Conservation (phyloP, 2,888 invertebrate genomes). For the Acrobasis repandana region DNA sequence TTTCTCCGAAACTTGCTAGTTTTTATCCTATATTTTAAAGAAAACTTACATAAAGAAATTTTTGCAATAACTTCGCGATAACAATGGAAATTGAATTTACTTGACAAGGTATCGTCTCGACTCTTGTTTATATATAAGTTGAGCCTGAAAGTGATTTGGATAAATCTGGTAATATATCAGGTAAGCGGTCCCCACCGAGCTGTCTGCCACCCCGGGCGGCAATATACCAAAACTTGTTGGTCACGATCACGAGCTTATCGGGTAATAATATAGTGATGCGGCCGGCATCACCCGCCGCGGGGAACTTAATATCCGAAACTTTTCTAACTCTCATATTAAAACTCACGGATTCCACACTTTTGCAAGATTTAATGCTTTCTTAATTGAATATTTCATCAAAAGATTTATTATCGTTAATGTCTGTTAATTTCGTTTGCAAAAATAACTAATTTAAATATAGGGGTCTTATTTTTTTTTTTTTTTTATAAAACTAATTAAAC, state of each 20-base stretch:
- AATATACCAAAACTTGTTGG: conserved; percentile 25
- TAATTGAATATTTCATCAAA: conserved; percentile 3
- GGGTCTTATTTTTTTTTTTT: no score
- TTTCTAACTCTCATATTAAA: conserved; percentile 32
- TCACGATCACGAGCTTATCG: conserved; percentile 22
- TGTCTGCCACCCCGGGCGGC: not conserved
- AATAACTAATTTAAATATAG: no score
- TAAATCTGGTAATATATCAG: not conserved
- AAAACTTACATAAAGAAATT: not conserved
- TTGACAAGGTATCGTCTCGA: not conserved
- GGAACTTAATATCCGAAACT: conserved; percentile 25
- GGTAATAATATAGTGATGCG: conserved; percentile 19
- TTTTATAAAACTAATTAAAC: no score
- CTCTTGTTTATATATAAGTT: not conserved
- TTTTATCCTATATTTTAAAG: no score
- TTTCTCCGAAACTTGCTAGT: no score
- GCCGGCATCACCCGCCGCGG: conserved; percentile 16
- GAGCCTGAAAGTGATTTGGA: not conserved
- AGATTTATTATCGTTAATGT: not conserved
- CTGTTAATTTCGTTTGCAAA: not conserved
- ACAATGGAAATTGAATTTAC: not conserved
- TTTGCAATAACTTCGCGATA: not conserved
- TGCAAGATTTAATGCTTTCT: conserved; percentile 3
- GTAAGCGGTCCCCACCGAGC: not conserved
- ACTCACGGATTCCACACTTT: conserved; percentile 19